Evolutionary conservation across 2,797 vertebrate genomes (phyloP), one percentile per base, ranked within the genome.

Genomic region (Botia almorhae): DNA sequence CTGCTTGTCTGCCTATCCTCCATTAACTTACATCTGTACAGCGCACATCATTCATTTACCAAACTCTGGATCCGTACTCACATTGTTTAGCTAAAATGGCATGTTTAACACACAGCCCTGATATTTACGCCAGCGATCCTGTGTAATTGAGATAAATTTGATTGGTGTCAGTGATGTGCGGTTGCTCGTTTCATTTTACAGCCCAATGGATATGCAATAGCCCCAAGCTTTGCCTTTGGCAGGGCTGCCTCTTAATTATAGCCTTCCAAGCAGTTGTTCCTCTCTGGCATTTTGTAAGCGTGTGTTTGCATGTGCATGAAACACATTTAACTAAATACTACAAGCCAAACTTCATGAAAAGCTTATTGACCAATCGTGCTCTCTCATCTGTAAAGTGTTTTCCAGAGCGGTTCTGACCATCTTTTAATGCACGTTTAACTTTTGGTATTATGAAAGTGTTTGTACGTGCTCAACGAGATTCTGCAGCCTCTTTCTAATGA

Each of bases 21-120:
- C 91, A 90, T 84, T 89, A 88, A 83, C 90, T 90, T 93, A 93
- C 93, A 95, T 94, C 93, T 95, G 94, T 92, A 93, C 90, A 86
- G 77, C 82, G 87, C 85, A 85, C 87, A 83, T 89, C 85, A 82
- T 84, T 88, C 87, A 79, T 78, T 90, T 84, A 87, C 89, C 55
- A 76, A 81, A 58, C 71, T 81, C 82, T 82, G 72, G 81, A 82
- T 84, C 50, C 26, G 65, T 46, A 73, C 60, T 72, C 76, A 2
- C 56, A 72, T 84, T 78, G 70, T 81, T 84, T 61, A 78, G 77
- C 79, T 78, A 64, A 81, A 83, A 82, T 80, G 69, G 55, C 63
- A 76, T 73, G 76, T 83, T 68, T 81, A 76, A 74, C 73, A 84
- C 65, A 76, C 50, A 68, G 29, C 81, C 75, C 50, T 56, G 83